phyloP scores from a whole-genome alignment of 1,140 invertebrate genomes.

The Drosophila kurseongensis region DNA sequence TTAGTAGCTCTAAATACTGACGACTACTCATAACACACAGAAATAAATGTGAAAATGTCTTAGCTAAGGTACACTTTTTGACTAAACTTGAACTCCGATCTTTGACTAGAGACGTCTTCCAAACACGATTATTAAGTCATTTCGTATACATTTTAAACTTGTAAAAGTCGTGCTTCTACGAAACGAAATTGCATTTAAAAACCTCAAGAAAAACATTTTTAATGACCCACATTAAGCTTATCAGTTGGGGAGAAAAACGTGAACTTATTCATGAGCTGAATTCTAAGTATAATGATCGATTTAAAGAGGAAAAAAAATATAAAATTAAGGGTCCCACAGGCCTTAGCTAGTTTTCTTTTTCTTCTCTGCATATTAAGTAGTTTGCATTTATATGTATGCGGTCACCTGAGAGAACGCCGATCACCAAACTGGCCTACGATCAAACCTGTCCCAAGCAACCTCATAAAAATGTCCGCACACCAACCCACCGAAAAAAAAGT shows the following conservation, averaged over 20 bases:
- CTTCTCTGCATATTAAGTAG: slow-evolving; percentile 62
- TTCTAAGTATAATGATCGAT: slow-evolving; percentile 39
- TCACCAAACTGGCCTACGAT: slow-evolving; percentile 36
- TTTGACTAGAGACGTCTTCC: slow-evolving; percentile 18
- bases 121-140: slow-evolving; percentile 34
- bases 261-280: slow-evolving; percentile 63
- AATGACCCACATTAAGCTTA: slow-evolving; percentile 73
- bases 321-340: slow-evolving; percentile 24
- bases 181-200: slow-evolving; percentile 62
- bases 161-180: slow-evolving; percentile 6
- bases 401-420: slow-evolving; percentile 17
- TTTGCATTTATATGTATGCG: slow-evolving; percentile 46
- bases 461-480: slow-evolving; percentile 70
- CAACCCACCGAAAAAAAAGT: slow-evolving; percentile 7
- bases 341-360: slow-evolving; percentile 43
- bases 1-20: neutral
- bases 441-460: slow-evolving; percentile 65
- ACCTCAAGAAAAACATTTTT: slow-evolving; percentile 47
- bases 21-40: neutral
- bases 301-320: slow-evolving; percentile 5
- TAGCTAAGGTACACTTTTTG: slow-evolving; percentile 8
- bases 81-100: slow-evolving; percentile 21
- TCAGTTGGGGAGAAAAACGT: slow-evolving; percentile 56
- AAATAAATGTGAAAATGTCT: slow-evolving; percentile 9
- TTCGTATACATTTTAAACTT: slow-evolving; percentile 9